Percentiles rank a stretch among this genome's conserved stretches.
These are phyloP conservation scores for Campoletis raptor DNA, from an alignment of 2,888 invertebrate species.

Conservation along the genomic window DNA sequence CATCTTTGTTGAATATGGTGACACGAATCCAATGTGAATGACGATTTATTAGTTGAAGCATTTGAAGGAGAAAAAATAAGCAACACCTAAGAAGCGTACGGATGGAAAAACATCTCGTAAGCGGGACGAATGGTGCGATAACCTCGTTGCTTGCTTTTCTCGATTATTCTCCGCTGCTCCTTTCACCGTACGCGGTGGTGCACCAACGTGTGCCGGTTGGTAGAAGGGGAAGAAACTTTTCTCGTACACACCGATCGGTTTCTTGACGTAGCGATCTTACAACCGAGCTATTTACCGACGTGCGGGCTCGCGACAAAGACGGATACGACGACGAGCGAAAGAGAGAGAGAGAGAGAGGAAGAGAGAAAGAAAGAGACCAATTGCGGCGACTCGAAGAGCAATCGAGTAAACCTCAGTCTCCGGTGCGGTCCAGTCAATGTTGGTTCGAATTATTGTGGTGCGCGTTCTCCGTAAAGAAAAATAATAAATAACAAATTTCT, in stretches of 20 bases:
- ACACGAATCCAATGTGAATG: not conserved
- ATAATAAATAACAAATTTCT: not conserved
- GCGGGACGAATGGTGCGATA: conserved; percentile 19
- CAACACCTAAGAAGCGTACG: not conserved
- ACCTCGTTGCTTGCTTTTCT: conserved; percentile 21
- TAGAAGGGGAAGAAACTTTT: conserved; percentile 3
- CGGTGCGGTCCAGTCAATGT: conserved; percentile 76
- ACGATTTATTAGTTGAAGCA: not conserved
- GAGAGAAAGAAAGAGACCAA: conserved; percentile 67
- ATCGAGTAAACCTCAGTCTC: conserved; percentile 74
- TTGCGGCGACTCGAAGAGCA: conserved; percentile 60
- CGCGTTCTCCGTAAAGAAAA: not conserved
- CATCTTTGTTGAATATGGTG: not conserved
- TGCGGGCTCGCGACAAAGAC: not conserved
- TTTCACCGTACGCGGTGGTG: conserved; percentile 68
- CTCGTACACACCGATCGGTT: conserved; percentile 2
- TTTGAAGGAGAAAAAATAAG: not conserved
- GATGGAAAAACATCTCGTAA: conserved; percentile 12
- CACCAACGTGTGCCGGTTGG: conserved; percentile 6
- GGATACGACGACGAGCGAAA: not conserved
- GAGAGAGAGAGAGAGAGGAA: conserved; percentile 39
- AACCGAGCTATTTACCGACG: conserved; percentile 7
- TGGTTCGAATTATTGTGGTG: conserved; percentile 44
- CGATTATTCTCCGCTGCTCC: conserved; percentile 48
- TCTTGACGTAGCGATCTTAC: conserved; percentile 1